Base-by-base conservation (phyloP, 37 sponge, comb jelly and placozoan species). In the Agelas oroides region DNA sequence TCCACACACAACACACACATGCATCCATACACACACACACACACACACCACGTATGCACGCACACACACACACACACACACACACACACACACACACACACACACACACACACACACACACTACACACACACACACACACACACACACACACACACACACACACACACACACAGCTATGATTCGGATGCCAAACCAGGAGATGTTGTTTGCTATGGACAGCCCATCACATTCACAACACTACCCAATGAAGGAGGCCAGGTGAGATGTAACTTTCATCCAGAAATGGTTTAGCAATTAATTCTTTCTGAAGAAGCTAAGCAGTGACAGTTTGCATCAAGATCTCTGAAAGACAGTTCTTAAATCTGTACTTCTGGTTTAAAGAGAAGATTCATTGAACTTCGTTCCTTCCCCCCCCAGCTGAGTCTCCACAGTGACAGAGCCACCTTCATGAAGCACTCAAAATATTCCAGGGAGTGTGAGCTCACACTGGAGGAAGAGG, bases 391-490 rank as follows among this genome's bases (percentile, higher is more conserved):
- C n/a, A n/a, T 46, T 46, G 19, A 13, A 61, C 60, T 5, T 39
- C 23, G 20, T 18, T 23, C 27, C 40, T 28, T 32, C 13, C 55
- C 28, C 25, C n/a, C 73, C 19, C 78, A 97, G 95, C 83, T 99
- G n/a, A 78, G 76, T 53, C 76, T 99, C 23, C 78, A 95, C 64
- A 95, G 94, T 82, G 99, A 94, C 54, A 77, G 89, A 66, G 95
- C 95, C 64, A 95, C 95, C 11, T 95, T 99, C 78, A 86, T 80
- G 65, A 95, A 99, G 67, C 93, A 89, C 81, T 95, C 99, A 33
- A 91, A 93, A 40, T 78, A 93, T 63, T 91, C 95, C 24, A 58
- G 99, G 64, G 82, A 89, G 28, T 95, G 91, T 21, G 96, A 95
- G 46, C 80, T 96, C 24, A 82, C 74, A 27, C 90, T 99, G n/a